These are phyloP conservation scores for Dryococelus australis DNA, from an alignment of 2,888 invertebrate genomes.

Conservation along the genomic window DNA sequence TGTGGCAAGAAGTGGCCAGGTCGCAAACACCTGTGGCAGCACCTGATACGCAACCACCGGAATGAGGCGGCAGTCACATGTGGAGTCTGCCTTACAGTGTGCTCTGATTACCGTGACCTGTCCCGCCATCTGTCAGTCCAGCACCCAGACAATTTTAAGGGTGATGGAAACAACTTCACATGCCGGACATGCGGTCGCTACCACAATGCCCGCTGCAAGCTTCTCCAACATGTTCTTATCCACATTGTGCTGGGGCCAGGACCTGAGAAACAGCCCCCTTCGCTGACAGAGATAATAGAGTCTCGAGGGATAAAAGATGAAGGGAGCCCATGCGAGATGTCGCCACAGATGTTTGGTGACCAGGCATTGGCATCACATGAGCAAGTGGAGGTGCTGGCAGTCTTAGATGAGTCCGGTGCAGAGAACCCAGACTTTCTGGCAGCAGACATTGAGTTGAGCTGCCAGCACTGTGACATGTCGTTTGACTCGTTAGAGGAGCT, in stretches of 20 bases:
- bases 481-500: background rate
- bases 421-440: background rate
- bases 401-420: background rate
- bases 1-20: conserved; percentile 68
- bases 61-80: conserved; percentile 66
- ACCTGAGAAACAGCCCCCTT: conserved; percentile 34
- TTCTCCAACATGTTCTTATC: conserved; percentile 65
- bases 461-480: background rate
- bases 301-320: background rate
- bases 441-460: background rate
- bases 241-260: conserved; percentile 53
- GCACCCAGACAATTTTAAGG: conserved; percentile 62
- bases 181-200: conserved; percentile 64
- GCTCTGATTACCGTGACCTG: conserved; percentile 61
- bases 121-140: conserved; percentile 60
- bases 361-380: too few relatives aligned
- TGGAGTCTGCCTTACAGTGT: conserved; percentile 66
- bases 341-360: background rate
- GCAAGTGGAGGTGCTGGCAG: too few relatives aligned
- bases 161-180: conserved; percentile 61
- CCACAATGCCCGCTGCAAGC: conserved; percentile 66
- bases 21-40: conserved; percentile 68
- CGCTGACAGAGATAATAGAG: conserved; percentile 12
- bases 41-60: conserved; percentile 65
- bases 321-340: background rate